A percentile compares a stretch with the other conserved stretches of the same genome.
Evolutionary conservation across 2,888 invertebrate genomes (phyloP).

Genomic region (Morpho helenor): DNA sequence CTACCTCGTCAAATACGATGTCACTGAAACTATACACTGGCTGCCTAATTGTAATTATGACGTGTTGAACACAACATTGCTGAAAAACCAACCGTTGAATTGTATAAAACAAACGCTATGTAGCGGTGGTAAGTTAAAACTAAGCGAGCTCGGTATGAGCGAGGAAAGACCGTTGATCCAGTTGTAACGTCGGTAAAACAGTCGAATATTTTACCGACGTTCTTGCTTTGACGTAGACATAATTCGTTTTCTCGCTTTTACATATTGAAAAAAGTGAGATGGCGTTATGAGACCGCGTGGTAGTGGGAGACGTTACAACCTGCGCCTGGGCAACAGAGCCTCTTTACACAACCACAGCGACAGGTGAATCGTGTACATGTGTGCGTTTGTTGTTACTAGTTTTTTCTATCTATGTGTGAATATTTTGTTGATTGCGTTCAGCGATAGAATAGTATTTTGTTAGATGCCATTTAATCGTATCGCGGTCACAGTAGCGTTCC

Average conservation of each 20-base stretch:
- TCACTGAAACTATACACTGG: conserved; percentile 46
- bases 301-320: conserved; percentile 67
- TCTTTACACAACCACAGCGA: conserved; percentile 62
- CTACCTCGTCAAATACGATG: conserved; percentile 37
- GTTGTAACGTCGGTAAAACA: conserved; percentile 67
- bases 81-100: conserved; percentile 52
- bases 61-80: conserved; percentile 60
- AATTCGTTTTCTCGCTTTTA: conserved; percentile 41
- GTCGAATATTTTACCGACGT: conserved; percentile 62
- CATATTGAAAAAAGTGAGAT: conserved; percentile 38
- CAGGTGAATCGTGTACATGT: conserved; percentile 69
- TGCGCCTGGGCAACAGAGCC: conserved; percentile 66
- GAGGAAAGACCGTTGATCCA: conserved; percentile 77
- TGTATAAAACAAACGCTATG: conserved; percentile 58
- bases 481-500: conserved; percentile 42
- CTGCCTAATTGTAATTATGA: conserved; percentile 40
- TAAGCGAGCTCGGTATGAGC: conserved; percentile 69
- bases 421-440: conserved; percentile 60
- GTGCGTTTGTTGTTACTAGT: conserved; percentile 47
- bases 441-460: conserved; percentile 71
- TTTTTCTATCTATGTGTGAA: conserved; percentile 47
- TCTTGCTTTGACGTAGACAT: conserved; percentile 32
- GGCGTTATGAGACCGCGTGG: conserved; percentile 41
- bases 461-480: conserved; percentile 50
- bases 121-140: conserved; percentile 69